Evolutionary conservation across 1,140 invertebrate genomes (phyloP).

Genomic region (Micrasema longulum): DNA sequence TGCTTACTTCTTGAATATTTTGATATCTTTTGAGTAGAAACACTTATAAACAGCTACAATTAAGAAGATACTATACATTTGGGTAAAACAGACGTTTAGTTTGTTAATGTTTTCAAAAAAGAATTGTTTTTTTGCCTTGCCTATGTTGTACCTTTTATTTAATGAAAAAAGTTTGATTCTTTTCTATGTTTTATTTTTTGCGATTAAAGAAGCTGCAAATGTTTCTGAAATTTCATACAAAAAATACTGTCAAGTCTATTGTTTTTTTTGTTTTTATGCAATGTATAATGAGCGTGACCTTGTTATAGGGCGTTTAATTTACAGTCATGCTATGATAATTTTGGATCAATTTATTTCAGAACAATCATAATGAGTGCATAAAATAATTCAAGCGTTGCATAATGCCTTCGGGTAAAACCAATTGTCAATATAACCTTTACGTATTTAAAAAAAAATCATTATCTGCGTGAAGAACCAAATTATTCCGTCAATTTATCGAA

Average conservation of each 20-base stretch:
- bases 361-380: neutral
- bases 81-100: too few relatives aligned
- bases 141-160: too few relatives aligned
- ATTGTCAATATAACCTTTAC: neutral
- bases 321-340: neutral
- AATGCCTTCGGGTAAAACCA: conserved; percentile 31
- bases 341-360: neutral
- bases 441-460: neutral
- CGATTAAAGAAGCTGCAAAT: neutral
- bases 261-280: neutral
- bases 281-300: neutral
- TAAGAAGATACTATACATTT: too few relatives aligned
- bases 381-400: conserved; percentile 15
- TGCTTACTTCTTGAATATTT: too few relatives aligned
- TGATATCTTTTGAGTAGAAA: too few relatives aligned
- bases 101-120: too few relatives aligned
- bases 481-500: neutral
- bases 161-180: too few relatives aligned
- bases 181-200: too few relatives aligned
- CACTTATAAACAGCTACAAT: too few relatives aligned
- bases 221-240: neutral
- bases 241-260: neutral
- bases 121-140: too few relatives aligned
- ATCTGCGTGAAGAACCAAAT: neutral
- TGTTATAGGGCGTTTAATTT: neutral